Evolutionary conservation across 64 coral and sea anemone genomes (phyloP), one percentile per base, ranked within the genome.

Genomic region (Pocillopora damicornis): DNA sequence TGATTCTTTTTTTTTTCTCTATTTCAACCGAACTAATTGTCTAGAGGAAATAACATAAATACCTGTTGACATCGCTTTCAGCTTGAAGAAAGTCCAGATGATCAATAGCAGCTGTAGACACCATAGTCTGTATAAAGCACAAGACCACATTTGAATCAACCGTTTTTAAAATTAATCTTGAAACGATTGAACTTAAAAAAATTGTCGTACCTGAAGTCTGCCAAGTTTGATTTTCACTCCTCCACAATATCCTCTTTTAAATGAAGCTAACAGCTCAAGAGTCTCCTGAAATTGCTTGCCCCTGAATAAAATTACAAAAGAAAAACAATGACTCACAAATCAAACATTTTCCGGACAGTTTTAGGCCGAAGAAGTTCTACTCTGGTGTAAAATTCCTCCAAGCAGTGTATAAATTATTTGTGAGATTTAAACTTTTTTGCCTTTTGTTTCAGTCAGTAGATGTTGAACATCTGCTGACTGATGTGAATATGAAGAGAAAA

Each of bases 271-370:
- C 76, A 99, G 86, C 35, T 93, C 93, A 35, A 99, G 76, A 60
- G 95, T 90, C 61, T 95, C 93, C 13, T 92, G 90, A 35, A 99
- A 99, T 76, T 99, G 97, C 30, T 94, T 92, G 11, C 97, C 97
- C 37, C 97, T 99, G 59, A 61, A 60, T 51, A 34, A 63, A 0
- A 87, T 7, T 59, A 90, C 60, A 51, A 57, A 67, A 79, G 11
- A 36, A 79, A 15, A 7, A n/a, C 22, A 79, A 13, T 23, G 60
- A 25, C 13, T 12, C 4, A 23, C 9, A n/a, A 23, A 22, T n/a
- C 17, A 69, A 9, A 9, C 3, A 25, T 23, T 23, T 23, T n/a
- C 8, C 20, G 20, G 4, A 69, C 5, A 69, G 66, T n/a, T 69
- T n/a, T n/a, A 17, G 0, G 66, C 23, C 66, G 18, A 2, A 69